phyloP scores from a whole-genome alignment of 30 jellyfish, hydroid and myxozoan genomes.

The Pseudorhiza aurosa region DNA sequence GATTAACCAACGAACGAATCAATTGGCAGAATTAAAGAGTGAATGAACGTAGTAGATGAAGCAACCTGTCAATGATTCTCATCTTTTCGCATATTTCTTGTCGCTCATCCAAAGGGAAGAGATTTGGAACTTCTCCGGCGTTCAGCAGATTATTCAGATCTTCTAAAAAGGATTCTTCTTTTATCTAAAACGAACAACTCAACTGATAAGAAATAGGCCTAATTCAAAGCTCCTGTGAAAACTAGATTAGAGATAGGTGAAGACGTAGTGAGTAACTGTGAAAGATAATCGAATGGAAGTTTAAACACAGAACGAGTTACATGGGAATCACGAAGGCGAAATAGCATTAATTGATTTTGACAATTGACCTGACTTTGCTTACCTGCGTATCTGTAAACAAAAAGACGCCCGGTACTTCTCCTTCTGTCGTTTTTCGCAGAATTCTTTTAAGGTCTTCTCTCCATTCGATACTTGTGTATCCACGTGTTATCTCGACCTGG shows the following conservation, averaged over 20 bases:
- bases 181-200: constrained; percentile 71
- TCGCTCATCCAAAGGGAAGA: constrained; percentile 91
- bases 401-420: constrained; percentile 98
- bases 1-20: no score
- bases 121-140: constrained; percentile 99
- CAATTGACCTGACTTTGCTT: no score
- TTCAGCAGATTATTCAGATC: constrained; percentile 89
- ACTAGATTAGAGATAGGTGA: no score
- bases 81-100: constrained; percentile 97
- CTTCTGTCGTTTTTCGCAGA: constrained; percentile 93
- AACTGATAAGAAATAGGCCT: no score
- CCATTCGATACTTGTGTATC: constrained; percentile 96
- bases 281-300: no score
- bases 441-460: constrained; percentile 91
- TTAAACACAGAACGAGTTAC: no score
- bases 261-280: no score
- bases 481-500: constrained; percentile 98
- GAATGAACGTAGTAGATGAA: no score
- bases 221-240: no score
- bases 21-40: no score
- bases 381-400: constrained; percentile 97
- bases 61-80: constrained; percentile 94
- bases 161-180: constrained; percentile 96
- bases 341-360: no score
- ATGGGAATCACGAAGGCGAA: no score